Percentiles rank a stretch among this genome's conserved stretches.
Conservation (phyloP, 2,113 vertebrate species). For the Cynopterus brachyotis region DNA sequence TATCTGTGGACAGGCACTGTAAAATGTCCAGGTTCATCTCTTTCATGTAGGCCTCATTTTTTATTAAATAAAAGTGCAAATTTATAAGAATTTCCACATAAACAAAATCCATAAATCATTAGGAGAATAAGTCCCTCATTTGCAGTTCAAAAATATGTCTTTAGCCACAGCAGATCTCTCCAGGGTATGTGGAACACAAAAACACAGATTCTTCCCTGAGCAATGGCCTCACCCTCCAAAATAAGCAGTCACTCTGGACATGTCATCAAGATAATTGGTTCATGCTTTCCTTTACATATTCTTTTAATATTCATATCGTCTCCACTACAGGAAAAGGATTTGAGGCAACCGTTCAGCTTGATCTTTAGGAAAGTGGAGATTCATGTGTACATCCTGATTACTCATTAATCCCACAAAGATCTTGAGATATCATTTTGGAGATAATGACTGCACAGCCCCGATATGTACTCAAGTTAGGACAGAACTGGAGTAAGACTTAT, state of each 20-base stretch:
- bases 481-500: conserved; percentile 2
- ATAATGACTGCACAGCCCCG: conserved; percentile 1
- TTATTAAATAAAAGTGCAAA: not conserved
- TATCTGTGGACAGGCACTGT: not conserved
- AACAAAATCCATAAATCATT: not conserved
- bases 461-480: conserved; percentile 49
- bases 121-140: not conserved
- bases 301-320: not conserved
- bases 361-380: not conserved
- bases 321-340: not conserved
- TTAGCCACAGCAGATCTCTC: not conserved
- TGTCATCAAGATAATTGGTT: not conserved
- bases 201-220: not conserved
- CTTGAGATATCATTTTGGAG: conserved; percentile 41
- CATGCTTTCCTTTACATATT: not conserved
- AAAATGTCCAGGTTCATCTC: not conserved
- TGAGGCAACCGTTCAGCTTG: not conserved
- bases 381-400: conserved; percentile 44
- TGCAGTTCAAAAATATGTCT: not conserved
- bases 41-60: not conserved
- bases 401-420: conserved; percentile 56
- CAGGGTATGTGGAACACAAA: not conserved
- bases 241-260: not conserved
- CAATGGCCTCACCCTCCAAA: not conserved
- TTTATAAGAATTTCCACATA: not conserved